Conservation (phyloP, 2,888 invertebrate species). For the Amorpha juglandis region DNA sequence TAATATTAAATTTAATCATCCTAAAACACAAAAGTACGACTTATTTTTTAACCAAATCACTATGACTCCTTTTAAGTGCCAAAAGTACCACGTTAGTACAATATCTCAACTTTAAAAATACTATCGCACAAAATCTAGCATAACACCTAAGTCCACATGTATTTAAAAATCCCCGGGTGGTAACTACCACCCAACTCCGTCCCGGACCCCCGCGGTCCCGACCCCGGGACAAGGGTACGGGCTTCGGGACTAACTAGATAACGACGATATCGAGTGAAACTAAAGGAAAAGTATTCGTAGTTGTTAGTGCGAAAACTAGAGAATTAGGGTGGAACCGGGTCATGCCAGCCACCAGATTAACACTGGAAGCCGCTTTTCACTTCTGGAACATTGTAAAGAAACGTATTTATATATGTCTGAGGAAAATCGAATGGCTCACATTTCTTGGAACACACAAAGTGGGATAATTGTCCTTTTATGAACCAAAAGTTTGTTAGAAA, state of each 20-base stretch:
- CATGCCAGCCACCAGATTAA: conserved; percentile 65
- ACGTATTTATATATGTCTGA: neutral
- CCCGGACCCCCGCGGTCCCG: conserved; percentile 74
- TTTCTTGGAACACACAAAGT: neutral
- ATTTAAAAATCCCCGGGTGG: conserved; percentile 34
- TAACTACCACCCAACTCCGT: conserved; percentile 58
- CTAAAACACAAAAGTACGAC: too few species aligned
- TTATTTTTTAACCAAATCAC: too few species aligned
- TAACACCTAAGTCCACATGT: conserved; percentile 11
- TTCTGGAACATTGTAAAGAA: neutral
- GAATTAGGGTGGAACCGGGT: conserved; percentile 71
- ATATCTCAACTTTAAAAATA: neutral
- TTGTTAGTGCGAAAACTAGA: conserved; percentile 71
- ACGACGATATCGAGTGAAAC: conserved; percentile 78
- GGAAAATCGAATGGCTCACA: neutral
- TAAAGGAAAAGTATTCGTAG: conserved; percentile 80
- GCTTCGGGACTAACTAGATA: conserved; percentile 83
- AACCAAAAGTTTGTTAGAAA: too few species aligned
- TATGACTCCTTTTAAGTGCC: too few species aligned
- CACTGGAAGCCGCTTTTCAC: conserved; percentile 53
- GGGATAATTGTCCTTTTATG: too few species aligned
- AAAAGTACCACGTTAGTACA: too few species aligned
- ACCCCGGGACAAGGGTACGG: conserved; percentile 75
- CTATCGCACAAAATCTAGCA: neutral
- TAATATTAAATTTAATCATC: too few species aligned